A percentile compares a stretch with the other conserved stretches of the same genome.
phyloP scores from a whole-genome alignment of 2,797 vertebrate genomes.

The Enteromius unitaeniatus region DNA sequence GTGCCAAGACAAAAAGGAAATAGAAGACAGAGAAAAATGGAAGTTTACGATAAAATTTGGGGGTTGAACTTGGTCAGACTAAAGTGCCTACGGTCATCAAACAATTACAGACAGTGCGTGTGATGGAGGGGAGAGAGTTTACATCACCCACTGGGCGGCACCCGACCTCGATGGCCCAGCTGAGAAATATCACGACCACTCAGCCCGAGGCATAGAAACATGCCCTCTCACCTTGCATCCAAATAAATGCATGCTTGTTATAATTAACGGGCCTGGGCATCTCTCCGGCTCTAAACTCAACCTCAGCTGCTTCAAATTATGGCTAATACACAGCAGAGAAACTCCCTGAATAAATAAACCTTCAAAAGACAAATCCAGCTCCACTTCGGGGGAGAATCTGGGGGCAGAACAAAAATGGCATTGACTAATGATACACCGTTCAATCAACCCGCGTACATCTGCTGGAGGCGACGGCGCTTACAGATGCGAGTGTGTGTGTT shows the following conservation, averaged over 20 bases:
- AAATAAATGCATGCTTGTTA: constrained; percentile 51
- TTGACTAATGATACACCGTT: not conserved
- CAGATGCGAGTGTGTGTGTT: constrained; percentile 34
- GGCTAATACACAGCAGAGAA: constrained; percentile 57
- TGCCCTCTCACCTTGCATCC: constrained; percentile 35
- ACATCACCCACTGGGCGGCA: not conserved
- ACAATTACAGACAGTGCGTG: not conserved
- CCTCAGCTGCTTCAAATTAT: constrained; percentile 65
- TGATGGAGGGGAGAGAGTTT: not conserved
- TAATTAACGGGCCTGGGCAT: constrained; percentile 47
- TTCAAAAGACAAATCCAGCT: constrained; percentile 42
- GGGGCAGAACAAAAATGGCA: constrained; percentile 12
- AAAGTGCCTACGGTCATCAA: constrained; percentile 8
- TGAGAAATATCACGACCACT: constrained; percentile 38
- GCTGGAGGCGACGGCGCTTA: not conserved
- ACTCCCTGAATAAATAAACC: constrained; percentile 55
- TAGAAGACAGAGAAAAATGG: constrained; percentile 15
- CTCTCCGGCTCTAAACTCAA: constrained; percentile 19
- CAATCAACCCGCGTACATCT: constrained; percentile 20
- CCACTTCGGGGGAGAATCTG: constrained; percentile 20
- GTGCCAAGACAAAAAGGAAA: constrained; percentile 39
- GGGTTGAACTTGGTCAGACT: constrained; percentile 22
- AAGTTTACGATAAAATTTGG: constrained; percentile 1
- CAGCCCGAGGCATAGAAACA: constrained; percentile 41
- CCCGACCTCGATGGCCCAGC: constrained; percentile 15